phyloP scores from a whole-genome alignment of 2,797 vertebrate genomes.

The Gallirallus australis region DNA sequence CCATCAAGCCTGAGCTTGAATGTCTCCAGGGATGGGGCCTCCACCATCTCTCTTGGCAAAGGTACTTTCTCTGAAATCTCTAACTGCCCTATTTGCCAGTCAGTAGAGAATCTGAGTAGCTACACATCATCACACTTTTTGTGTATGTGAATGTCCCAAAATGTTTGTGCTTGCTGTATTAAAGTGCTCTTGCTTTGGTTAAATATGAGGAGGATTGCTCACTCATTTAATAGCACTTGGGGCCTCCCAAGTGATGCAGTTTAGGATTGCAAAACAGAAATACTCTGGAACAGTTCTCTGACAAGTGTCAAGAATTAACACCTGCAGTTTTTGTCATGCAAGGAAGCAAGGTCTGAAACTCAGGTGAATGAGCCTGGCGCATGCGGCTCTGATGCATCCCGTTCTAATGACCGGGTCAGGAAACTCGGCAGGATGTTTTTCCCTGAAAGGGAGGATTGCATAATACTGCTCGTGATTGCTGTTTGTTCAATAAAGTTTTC shows the following conservation, averaged over 20 bases:
- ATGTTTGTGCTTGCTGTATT: neutral
- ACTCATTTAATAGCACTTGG: neutral
- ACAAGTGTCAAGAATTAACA: neutral
- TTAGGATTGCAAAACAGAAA: neutral
- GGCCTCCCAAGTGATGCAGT: neutral
- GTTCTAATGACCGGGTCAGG: neutral
- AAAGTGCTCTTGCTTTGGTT: neutral
- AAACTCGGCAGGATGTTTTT: neutral
- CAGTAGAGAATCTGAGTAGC: neutral
- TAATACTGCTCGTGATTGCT: neutral
- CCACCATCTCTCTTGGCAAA: neutral
- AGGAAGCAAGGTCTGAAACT: neutral
- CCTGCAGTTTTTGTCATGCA: neutral
- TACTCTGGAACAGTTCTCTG: neutral
- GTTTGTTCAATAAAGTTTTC: conserved; percentile 58
- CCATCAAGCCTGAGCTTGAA: too few species aligned
- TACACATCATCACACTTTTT: neutral
- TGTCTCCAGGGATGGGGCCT: too few species aligned
- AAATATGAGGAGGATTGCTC: neutral
- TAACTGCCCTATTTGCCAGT: neutral
- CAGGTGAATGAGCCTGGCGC: neutral
- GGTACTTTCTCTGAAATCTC: neutral
- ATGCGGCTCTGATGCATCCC: neutral
- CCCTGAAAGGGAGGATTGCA: neutral
- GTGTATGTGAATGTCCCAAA: neutral